These are phyloP conservation scores for Pseudopleuronectes americanus DNA, from an alignment of 2,797 vertebrate species.

Conservation along the genomic window DNA sequence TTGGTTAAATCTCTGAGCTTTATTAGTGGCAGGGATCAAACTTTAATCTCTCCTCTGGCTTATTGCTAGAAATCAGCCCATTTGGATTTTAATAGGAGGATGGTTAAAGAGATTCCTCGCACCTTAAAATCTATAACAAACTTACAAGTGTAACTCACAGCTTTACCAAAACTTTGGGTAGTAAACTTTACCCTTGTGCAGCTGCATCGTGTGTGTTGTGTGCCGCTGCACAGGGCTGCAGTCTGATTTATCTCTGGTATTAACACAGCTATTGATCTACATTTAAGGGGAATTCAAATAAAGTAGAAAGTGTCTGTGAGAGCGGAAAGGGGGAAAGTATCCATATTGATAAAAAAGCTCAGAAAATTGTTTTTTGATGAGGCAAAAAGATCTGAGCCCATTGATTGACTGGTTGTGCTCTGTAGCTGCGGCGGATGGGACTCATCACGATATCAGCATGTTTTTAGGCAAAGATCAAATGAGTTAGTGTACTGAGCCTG, in stretches of 20 bases:
- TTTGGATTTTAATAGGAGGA: slow-evolving; percentile 30
- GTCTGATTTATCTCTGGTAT: neutral
- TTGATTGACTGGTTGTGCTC: neutral
- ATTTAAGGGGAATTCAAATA: neutral
- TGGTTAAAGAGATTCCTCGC: neutral
- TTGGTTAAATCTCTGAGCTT: slow-evolving; percentile 43
- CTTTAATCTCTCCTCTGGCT: slow-evolving; percentile 38
- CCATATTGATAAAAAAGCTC: too few species aligned
- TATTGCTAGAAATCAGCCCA: slow-evolving; percentile 18
- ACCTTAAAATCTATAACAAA: slow-evolving; percentile 17
- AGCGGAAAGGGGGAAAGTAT: too few species aligned
- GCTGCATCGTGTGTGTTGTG: neutral
- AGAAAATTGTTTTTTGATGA: neutral
- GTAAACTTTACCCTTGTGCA: neutral
- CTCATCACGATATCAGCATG: too few species aligned
- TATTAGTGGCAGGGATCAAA: slow-evolving; percentile 46
- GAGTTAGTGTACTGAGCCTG: too few species aligned
- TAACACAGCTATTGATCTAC: neutral
- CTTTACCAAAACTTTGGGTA: slow-evolving; percentile 17
- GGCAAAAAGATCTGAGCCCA: neutral
- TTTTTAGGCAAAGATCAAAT: too few species aligned
- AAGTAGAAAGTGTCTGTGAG: neutral
- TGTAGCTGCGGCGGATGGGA: too few species aligned
- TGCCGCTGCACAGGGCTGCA: neutral
- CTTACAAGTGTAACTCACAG: slow-evolving; percentile 13